Evolutionary conservation across 2,113 vertebrate genomes (phyloP).

Genomic region (Lasiurus cinereus): DNA sequence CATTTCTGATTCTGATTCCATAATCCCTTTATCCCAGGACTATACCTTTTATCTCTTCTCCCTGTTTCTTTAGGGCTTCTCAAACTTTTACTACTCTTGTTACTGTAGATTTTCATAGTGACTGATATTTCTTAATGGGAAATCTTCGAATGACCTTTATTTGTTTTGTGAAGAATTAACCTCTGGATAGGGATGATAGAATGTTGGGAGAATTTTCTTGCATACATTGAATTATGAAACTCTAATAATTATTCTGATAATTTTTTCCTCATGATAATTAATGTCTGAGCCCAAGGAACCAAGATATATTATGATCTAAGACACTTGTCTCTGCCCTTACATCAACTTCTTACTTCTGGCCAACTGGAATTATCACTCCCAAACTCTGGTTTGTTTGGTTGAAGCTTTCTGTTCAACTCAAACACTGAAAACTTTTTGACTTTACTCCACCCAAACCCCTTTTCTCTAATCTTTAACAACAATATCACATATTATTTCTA

Average conservation of each 20-base stretch:
- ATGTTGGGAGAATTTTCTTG: not conserved
- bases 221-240: not conserved
- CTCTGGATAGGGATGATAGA: not conserved
- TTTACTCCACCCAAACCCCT: not conserved
- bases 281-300: not conserved
- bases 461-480: not conserved
- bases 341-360: not conserved
- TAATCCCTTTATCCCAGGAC: accelerated
- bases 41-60: not conserved
- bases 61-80: not conserved
- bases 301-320: not conserved
- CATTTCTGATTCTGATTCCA: not conserved
- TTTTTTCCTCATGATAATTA: not conserved
- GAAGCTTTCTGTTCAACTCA: not conserved
- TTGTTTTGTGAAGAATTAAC: conserved; percentile 11
- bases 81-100: not conserved
- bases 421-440: not conserved
- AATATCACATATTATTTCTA: not conserved
- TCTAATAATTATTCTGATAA: not conserved
- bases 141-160: not conserved
- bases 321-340: not conserved
- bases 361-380: not conserved
- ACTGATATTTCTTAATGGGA: not conserved
- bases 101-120: not conserved
- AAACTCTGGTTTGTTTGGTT: not conserved